These are phyloP conservation scores for Pseudorectes ferrugineus DNA, from an alignment of 2,113 vertebrate species.

Conservation along the genomic window DNA sequence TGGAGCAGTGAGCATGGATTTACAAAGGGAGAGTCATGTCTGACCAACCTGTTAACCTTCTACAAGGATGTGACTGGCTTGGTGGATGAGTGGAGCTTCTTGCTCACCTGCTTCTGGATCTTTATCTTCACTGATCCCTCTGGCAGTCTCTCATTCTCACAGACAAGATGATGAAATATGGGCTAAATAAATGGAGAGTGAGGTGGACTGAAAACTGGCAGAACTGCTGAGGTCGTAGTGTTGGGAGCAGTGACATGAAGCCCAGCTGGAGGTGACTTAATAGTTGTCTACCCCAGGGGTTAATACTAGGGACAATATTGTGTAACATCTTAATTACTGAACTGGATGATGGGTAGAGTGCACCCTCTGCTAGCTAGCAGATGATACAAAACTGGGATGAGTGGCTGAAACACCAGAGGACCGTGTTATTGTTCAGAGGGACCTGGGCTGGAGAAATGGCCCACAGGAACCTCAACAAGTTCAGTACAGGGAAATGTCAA, in stretches of 20 bases:
- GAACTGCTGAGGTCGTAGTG: not conserved
- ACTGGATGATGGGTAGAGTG: not conserved
- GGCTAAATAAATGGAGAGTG: not conserved
- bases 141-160: not conserved
- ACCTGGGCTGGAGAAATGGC: not conserved
- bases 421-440: not conserved
- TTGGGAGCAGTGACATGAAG: not conserved
- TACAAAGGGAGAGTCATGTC: not conserved
- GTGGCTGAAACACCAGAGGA: not conserved
- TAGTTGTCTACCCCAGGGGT: not conserved
- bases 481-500: not conserved
- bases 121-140: not conserved
- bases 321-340: not conserved
- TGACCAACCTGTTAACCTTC: not conserved
- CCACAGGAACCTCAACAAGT: not conserved
- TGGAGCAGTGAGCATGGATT: not conserved
- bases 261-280: not conserved
- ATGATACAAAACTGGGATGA: not conserved
- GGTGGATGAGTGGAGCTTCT: not conserved
- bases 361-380: not conserved
- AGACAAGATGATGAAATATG: not conserved
- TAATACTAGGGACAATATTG: not conserved
- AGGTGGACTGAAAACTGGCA: not conserved
- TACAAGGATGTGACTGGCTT: not conserved
- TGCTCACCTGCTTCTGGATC: not conserved